phyloP scores from a whole-genome alignment of 2,113 vertebrate genomes.

The Gobius niger region DNA sequence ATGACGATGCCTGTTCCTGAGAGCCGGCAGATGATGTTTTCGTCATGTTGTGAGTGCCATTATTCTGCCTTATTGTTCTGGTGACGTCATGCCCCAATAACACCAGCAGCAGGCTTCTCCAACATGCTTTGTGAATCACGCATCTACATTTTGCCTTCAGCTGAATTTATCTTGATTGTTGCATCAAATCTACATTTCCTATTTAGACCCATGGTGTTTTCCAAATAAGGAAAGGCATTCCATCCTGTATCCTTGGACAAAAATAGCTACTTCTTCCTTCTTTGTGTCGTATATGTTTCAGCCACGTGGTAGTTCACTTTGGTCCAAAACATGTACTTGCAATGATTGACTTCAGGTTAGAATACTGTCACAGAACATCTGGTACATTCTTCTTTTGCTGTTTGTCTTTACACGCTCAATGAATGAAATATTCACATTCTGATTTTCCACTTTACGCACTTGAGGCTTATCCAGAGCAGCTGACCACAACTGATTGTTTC shows the following conservation, averaged over 20 bases:
- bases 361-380: conserved; percentile 3
- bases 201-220: conserved; percentile 45
- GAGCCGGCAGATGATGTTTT: conserved; percentile 1
- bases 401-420: conserved; percentile 18
- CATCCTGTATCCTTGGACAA: conserved; percentile 61
- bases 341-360: background rate
- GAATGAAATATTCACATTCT: conserved; percentile 18
- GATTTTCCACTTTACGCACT: background rate
- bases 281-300: conserved; percentile 62
- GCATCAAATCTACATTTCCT: conserved; percentile 59
- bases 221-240: conserved; percentile 83
- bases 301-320: conserved; percentile 49
- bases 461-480: background rate
- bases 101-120: conserved; percentile 3
- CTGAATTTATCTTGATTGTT: conserved; percentile 30
- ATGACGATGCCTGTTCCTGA: background rate
- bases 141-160: conserved; percentile 12
- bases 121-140: conserved; percentile 11
- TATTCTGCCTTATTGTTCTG: conserved; percentile 1
- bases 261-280: conserved; percentile 68
- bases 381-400: conserved; percentile 26
- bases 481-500: no score
- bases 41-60: background rate
- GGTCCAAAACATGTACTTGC: conserved; percentile 8
- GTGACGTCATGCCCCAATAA: conserved; percentile 10